Conservation (phyloP, 1,140 invertebrate species). For the Conus betulinus region DNA sequence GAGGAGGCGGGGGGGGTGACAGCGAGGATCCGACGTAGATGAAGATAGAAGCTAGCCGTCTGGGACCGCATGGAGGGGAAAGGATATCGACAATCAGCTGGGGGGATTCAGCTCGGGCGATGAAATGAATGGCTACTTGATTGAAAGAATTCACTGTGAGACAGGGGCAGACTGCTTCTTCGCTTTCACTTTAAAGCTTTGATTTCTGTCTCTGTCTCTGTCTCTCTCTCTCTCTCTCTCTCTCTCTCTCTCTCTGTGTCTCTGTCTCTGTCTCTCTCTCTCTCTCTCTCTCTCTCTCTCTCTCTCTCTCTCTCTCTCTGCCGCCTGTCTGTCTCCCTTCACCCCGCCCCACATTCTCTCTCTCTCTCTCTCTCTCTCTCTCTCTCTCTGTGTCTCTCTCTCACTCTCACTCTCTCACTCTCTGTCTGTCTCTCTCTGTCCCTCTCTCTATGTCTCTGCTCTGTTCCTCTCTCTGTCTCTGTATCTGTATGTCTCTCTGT, state of each 20-base stretch:
- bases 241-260: constrained; percentile 4
- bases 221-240: constrained; percentile 25
- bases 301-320: background rate
- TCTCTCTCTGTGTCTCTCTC: constrained; percentile 20
- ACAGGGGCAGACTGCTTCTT: background rate
- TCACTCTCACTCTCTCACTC: constrained; percentile 26
- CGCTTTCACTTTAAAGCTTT: background rate
- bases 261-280: background rate
- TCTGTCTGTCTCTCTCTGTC: constrained; percentile 31
- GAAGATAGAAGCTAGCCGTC: background rate
- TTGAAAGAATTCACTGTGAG: background rate
- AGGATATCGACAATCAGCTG: background rate
- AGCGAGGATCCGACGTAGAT: too few species aligned
- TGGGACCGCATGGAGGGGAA: background rate
- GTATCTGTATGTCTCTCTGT: too few species aligned
- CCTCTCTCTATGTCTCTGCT: constrained; percentile 2
- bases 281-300: background rate
- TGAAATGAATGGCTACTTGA: background rate
- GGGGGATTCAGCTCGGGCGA: background rate
- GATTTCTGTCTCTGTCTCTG: background rate
- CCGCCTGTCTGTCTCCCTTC: background rate
- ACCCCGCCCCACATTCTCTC: too few species aligned
- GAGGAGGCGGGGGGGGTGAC: too few species aligned
- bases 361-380: constrained; percentile 7
- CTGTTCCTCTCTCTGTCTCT: too few species aligned